phyloP scores from a whole-genome alignment of 2,113 vertebrate genomes.

The Guaruba guarouba region DNA sequence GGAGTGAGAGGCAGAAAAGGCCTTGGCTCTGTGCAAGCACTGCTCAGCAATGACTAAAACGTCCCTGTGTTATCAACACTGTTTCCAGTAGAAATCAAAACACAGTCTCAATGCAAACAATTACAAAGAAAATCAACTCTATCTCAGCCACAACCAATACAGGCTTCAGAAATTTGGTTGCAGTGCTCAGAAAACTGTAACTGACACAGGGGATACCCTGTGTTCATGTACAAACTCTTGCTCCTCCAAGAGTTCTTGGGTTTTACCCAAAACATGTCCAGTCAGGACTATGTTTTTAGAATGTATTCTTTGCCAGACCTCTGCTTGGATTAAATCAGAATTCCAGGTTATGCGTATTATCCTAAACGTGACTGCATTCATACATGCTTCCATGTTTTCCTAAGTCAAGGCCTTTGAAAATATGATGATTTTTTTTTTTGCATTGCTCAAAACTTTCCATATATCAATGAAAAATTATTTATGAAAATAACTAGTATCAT shows the following conservation, averaged over 20 bases:
- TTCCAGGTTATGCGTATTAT: background rate
- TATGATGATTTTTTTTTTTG: background rate
- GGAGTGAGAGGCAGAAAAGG: background rate
- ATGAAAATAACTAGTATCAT: background rate
- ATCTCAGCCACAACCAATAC: background rate
- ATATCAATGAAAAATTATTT: background rate
- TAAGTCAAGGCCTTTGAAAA: background rate
- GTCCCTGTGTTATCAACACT: background rate
- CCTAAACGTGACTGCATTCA: background rate
- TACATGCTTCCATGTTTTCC: background rate
- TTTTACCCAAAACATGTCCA: background rate
- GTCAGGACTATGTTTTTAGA: background rate
- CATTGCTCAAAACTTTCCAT: background rate
- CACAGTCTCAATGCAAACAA: accelerated
- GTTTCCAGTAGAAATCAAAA: background rate
- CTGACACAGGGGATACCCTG: background rate
- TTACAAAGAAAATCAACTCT: background rate
- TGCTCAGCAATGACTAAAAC: background rate
- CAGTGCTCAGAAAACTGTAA: background rate
- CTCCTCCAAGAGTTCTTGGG: background rate
- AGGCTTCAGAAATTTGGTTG: background rate
- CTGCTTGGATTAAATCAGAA: background rate
- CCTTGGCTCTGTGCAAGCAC: background rate
- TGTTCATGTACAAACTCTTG: background rate
- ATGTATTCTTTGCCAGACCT: background rate